These are phyloP conservation scores for Dasyurus viverrinus DNA, from an alignment of 2,113 vertebrate genomes.

Conservation along the genomic window DNA sequence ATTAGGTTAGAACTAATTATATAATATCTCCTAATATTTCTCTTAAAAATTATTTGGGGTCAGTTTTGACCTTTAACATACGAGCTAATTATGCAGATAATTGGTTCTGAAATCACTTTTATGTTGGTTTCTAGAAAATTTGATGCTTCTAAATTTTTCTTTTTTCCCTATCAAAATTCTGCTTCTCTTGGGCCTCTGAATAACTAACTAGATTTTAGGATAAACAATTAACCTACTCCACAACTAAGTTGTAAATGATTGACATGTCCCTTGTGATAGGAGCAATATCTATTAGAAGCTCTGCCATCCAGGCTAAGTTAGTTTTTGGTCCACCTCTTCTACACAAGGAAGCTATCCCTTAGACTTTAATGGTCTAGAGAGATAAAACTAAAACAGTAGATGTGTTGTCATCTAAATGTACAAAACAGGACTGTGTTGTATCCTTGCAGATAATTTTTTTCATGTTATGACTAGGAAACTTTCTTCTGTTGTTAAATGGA, in stretches of 20 bases:
- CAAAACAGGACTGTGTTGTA: neutral
- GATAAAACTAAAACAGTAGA: neutral
- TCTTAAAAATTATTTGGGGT: neutral
- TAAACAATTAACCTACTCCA: neutral
- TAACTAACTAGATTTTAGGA: neutral
- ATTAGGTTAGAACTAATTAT: no score
- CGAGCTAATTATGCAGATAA: neutral
- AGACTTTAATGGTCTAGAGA: neutral
- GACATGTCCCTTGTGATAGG: neutral
- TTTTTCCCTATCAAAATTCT: neutral
- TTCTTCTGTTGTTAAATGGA: neutral
- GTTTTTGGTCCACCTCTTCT: neutral
- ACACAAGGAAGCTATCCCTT: neutral
- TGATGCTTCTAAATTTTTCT: neutral
- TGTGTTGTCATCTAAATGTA: neutral
- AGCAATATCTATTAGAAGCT: neutral
- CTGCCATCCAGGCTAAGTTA: neutral
- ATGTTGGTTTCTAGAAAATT: neutral
- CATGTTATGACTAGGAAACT: neutral
- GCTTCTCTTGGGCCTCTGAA: neutral
- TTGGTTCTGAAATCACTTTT: neutral
- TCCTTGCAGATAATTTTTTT: neutral
- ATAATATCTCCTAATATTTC: neutral
- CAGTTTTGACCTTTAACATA: neutral
- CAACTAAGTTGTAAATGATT: neutral